Evolutionary conservation across 2,888 invertebrate genomes (phyloP).

Genomic region (Diachrysia chrysitis): DNA sequence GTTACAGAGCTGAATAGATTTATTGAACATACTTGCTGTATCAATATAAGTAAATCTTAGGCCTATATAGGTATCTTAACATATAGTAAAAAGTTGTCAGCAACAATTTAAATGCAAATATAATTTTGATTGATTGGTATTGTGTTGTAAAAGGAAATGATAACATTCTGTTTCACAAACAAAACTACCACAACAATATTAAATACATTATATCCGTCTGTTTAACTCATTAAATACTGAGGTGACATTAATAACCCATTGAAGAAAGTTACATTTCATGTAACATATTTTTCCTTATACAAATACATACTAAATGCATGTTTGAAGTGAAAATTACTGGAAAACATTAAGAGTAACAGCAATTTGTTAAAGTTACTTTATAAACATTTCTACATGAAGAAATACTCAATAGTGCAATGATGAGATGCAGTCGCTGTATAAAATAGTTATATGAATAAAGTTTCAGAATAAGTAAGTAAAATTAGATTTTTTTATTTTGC

Average conservation of each 20-base stretch:
- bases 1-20: too few species aligned
- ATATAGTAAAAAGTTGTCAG: too few species aligned
- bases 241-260: conserved; percentile 9
- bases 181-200: conserved; percentile 13
- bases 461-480: too few species aligned
- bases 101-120: too few species aligned
- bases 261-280: conserved; percentile 25
- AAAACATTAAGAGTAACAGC: conserved; percentile 16
- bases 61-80: too few species aligned
- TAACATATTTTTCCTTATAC: conserved; percentile 2
- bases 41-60: too few species aligned
- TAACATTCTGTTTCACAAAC: not conserved
- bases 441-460: too few species aligned
- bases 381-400: too few species aligned
- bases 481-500: too few species aligned
- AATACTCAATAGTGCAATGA: too few species aligned
- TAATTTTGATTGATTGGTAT: not conserved
- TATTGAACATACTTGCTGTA: too few species aligned
- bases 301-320: conserved; percentile 11
- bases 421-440: too few species aligned
- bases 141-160: not conserved
- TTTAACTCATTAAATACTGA: not conserved
- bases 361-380: conserved; percentile 6
- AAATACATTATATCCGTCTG: conserved; percentile 1
- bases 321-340: conserved; percentile 23